phyloP scores from a whole-genome alignment of 2,113 vertebrate species.

The Stercorarius parasiticus region DNA sequence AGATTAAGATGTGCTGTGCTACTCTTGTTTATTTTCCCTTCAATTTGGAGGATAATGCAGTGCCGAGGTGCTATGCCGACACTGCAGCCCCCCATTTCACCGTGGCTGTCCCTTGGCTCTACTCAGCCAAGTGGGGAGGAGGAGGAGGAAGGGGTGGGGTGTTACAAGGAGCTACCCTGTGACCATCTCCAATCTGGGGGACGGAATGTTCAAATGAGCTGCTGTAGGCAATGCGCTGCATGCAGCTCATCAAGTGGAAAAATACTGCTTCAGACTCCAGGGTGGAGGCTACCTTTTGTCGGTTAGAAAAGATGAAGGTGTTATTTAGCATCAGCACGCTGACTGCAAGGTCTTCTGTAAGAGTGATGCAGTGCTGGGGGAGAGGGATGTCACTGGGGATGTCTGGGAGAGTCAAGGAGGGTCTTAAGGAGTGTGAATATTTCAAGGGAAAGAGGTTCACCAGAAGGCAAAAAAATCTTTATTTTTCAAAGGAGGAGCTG shows the following conservation, averaged over 20 bases:
- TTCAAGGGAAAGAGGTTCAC: background rate
- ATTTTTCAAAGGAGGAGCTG: background rate
- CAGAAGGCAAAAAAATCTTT: background rate
- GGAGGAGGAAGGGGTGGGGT: background rate
- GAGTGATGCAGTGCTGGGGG: background rate
- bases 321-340: background rate
- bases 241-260: constrained; percentile 3
- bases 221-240: background rate
- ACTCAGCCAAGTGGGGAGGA: accelerated
- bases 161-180: background rate
- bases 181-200: background rate
- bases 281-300: background rate
- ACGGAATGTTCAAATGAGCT: background rate
- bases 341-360: background rate
- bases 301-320: background rate
- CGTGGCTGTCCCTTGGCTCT: background rate
- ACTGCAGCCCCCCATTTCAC: accelerated
- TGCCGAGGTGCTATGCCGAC: background rate
- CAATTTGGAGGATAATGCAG: background rate
- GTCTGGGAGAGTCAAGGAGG: background rate
- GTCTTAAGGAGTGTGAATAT: background rate
- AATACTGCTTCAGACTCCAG: constrained; percentile 32
- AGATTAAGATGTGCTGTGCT: constrained; percentile 30
- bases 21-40: background rate
- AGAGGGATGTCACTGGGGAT: background rate